phyloP scores from a whole-genome alignment of 1,140 invertebrate genomes.

The Drosophila mauritiana region DNA sequence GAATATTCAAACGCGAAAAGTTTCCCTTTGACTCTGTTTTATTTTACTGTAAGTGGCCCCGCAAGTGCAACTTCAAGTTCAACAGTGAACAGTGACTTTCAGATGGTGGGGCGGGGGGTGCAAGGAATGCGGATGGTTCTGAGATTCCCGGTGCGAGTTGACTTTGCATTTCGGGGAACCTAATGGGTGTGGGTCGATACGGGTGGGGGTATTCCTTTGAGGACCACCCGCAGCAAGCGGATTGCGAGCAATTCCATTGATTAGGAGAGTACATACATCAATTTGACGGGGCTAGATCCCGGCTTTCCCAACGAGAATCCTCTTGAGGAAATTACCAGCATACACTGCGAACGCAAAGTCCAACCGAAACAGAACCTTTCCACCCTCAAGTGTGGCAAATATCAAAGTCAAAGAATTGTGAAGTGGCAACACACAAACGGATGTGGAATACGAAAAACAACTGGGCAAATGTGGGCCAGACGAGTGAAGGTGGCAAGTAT shows the following conservation, averaged over 20 bases:
- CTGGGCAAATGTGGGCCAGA: slow-evolving; percentile 8
- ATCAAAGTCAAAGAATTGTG: slow-evolving; percentile 65
- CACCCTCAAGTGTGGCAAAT: slow-evolving; percentile 50
- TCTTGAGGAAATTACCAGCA: slow-evolving; percentile 35
- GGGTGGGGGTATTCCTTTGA: slow-evolving; percentile 29
- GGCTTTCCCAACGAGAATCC: slow-evolving; percentile 29
- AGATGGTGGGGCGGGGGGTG: background rate
- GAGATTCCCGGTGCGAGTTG: slow-evolving; percentile 28
- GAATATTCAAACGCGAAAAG: no score
- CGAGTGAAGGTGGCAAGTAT: slow-evolving; percentile 36
- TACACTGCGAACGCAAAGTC: background rate
- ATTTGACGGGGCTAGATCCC: background rate
- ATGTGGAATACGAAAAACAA: slow-evolving; percentile 19
- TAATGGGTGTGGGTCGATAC: background rate
- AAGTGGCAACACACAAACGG: slow-evolving; percentile 28
- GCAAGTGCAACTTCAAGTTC: slow-evolving; percentile 21
- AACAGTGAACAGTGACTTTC: slow-evolving; percentile 24
- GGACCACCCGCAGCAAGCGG: slow-evolving; percentile 28
- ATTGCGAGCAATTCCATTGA: slow-evolving; percentile 26
- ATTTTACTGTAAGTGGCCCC: no score
- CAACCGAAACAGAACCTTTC: slow-evolving; percentile 19
- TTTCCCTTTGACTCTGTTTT: no score
- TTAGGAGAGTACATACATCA: slow-evolving; percentile 19
- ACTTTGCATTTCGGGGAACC: slow-evolving; percentile 49
- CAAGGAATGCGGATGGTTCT: background rate